phyloP scores from a whole-genome alignment of 2,113 vertebrate genomes.

The Amblyornis subalaris region DNA sequence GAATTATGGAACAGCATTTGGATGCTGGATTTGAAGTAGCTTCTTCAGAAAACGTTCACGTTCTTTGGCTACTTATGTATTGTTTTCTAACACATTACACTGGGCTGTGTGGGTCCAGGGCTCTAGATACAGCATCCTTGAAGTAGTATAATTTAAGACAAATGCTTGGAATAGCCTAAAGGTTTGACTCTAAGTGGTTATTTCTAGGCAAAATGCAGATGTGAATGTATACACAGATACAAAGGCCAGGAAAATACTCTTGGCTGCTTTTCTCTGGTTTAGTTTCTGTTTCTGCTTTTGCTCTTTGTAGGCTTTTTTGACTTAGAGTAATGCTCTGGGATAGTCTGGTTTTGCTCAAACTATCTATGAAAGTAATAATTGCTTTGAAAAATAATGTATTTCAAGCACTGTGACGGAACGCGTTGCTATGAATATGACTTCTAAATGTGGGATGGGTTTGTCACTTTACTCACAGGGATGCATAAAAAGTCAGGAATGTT shows the following conservation, averaged over 20 bases:
- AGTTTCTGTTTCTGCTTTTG: background rate
- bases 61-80: background rate
- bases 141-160: background rate
- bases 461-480: background rate
- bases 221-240: background rate
- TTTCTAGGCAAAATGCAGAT: background rate
- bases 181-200: background rate
- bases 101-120: background rate
- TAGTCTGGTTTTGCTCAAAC: background rate
- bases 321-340: background rate
- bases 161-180: background rate
- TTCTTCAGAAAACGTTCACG: accelerated
- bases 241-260: background rate
- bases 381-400: background rate
- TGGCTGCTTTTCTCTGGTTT: background rate
- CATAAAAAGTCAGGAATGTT: background rate
- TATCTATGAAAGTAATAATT: background rate
- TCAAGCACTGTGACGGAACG: background rate
- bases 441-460: background rate
- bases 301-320: background rate
- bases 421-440: background rate
- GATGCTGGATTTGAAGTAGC: background rate
- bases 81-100: background rate
- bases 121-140: background rate
- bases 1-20: background rate